phyloP scores from a whole-genome alignment of 2,113 vertebrate genomes.

The Vulpes ferrilata region DNA sequence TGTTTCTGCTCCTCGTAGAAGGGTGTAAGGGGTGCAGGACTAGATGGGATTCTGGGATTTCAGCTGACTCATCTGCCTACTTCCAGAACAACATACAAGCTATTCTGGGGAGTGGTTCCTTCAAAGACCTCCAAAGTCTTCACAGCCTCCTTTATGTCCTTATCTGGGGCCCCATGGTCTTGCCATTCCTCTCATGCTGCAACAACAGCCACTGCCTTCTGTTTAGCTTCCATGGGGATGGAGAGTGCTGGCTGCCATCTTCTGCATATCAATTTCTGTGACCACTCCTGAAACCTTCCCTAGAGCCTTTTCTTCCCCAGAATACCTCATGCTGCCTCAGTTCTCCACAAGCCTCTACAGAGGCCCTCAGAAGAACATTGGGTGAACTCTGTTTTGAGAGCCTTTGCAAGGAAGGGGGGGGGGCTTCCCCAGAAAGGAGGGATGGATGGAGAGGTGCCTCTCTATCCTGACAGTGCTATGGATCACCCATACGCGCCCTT shows the following conservation, averaged over 20 bases:
- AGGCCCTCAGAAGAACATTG: neutral
- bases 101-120: neutral
- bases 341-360: neutral
- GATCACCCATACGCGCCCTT: neutral
- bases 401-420: neutral
- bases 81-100: neutral
- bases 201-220: neutral
- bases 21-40: no score
- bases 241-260: neutral
- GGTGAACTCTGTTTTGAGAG: neutral
- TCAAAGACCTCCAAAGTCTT: neutral
- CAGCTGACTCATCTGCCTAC: neutral
- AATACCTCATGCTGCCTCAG: neutral
- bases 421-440: neutral
- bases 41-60: neutral
- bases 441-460: no score
- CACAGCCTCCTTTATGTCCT: neutral
- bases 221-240: neutral
- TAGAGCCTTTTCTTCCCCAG: neutral
- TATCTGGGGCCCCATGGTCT: rapidly evolving
- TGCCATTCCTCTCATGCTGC: rapidly evolving
- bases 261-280: neutral
- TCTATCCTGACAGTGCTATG: neutral
- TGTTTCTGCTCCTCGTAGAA: neutral
- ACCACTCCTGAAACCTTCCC: neutral